Conservation (phyloP, 2,113 vertebrate species). For the Murina feae region DNA sequence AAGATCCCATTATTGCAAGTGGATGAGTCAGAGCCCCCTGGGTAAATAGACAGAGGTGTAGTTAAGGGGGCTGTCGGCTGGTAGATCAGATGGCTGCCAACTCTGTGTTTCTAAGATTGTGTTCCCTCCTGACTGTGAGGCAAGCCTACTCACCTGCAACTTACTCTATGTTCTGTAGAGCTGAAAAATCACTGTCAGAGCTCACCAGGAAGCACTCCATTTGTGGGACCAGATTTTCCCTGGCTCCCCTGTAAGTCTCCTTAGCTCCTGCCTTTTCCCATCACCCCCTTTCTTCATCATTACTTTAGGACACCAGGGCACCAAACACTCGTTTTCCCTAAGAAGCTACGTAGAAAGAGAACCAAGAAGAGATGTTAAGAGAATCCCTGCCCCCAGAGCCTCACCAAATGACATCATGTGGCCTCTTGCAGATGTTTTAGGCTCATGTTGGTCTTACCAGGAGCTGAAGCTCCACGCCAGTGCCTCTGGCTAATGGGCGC, state of each 20-base stretch:
- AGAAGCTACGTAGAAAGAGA: not conserved
- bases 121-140: not conserved
- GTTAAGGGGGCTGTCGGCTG: not conserved
- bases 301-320: not conserved
- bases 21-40: not conserved
- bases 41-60: not conserved
- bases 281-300: not conserved
- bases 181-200: not conserved
- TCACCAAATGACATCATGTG: not conserved
- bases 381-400: not conserved
- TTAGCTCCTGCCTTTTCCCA: not conserved
- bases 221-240: not conserved
- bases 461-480: not conserved
- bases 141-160: not conserved
- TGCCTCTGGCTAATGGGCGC: not conserved
- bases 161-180: not conserved
- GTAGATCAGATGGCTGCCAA: not conserved
- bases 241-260: not conserved
- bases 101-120: not conserved
- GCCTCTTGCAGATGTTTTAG: not conserved
- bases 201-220: not conserved
- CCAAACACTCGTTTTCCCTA: not conserved
- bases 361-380: not conserved
- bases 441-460: not conserved
- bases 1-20: not conserved